A percentile compares a stretch with the other conserved stretches of the same genome.
phyloP scores from a whole-genome alignment of 1,140 invertebrate species.

The Musca vetustissima region DNA sequence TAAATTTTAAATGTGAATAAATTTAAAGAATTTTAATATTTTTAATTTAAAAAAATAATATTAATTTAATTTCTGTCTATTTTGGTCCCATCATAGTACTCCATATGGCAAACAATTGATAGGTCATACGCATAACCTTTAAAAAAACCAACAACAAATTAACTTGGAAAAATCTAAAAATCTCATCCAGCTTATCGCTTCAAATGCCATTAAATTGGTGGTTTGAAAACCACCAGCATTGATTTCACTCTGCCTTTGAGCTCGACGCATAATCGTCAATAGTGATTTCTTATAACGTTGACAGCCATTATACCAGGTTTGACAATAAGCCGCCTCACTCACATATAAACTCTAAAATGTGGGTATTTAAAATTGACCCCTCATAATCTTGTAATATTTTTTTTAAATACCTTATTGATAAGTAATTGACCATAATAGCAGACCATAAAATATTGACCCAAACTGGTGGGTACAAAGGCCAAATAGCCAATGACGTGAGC shows the following conservation, averaged over 20 bases:
- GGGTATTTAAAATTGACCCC: no score
- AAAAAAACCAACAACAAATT: background rate
- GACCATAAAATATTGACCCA: no score
- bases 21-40: no score
- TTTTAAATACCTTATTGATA: no score
- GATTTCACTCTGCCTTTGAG: background rate
- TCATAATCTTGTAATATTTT: no score
- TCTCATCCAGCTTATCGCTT: background rate
- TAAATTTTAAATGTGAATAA: no score
- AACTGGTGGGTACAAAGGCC: no score
- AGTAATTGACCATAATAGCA: no score
- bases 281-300: background rate
- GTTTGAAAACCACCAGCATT: conserved; percentile 1
- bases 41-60: no score
- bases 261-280: background rate
- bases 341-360: no score
- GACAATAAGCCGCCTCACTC: background rate
- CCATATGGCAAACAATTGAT: background rate
- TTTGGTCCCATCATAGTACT: background rate
- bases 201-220: background rate
- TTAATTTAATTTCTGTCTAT: no score
- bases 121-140: background rate
- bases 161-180: background rate
- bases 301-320: background rate
- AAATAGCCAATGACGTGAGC: no score